Evolutionary conservation across 2,797 vertebrate species (phyloP), one percentile per base, ranked within the genome.

Genomic region (Sylvia borin): DNA sequence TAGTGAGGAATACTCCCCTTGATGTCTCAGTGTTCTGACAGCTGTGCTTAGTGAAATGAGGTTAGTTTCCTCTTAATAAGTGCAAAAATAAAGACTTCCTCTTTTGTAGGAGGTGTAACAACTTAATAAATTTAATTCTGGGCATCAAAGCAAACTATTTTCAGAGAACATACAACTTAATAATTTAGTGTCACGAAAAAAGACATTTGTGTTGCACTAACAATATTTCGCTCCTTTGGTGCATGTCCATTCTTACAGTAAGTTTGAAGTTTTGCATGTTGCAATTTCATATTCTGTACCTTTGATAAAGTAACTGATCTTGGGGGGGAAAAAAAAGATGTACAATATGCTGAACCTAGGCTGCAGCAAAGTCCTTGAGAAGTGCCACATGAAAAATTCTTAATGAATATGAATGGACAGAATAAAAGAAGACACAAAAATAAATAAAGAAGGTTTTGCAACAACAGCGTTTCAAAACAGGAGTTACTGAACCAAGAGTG

Each of bases 61-160:
- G 40, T 88, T 86, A 61, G 48, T 77, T 95, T 93, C 38, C 60
- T 82, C 29, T 88, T 92, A 86, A 53, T 19, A 85, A 74, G 32
- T 15, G 7, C 9, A 90, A 92, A 92, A 94, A 79, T 71, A 87
- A 86, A 82, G 65, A 78, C 57, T 93, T 81, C 51, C 61, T 5
- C 42, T 61, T 60, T 53, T 62, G 22, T 32, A 64, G 32, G 38
- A 88, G 31, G 29, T 57, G 18, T 75, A 90, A 88, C 38, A 88
- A 77, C 21, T n/a, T 47, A 50, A 17, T 32, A 29, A 85, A 82
- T 90, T 57, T 47, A 82, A 51, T 42, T 60, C 7, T 31, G 15
- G n/a, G 25, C 34, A 92, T 42, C 3, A 90, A 96, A 89, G 7
- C 24, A 70, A 89, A 45, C 7, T 27, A 42, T 58, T 88, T 57